These are phyloP conservation scores for Leptatherina wallacei DNA, from an alignment of 2,797 vertebrate genomes.

Conservation along the genomic window DNA sequence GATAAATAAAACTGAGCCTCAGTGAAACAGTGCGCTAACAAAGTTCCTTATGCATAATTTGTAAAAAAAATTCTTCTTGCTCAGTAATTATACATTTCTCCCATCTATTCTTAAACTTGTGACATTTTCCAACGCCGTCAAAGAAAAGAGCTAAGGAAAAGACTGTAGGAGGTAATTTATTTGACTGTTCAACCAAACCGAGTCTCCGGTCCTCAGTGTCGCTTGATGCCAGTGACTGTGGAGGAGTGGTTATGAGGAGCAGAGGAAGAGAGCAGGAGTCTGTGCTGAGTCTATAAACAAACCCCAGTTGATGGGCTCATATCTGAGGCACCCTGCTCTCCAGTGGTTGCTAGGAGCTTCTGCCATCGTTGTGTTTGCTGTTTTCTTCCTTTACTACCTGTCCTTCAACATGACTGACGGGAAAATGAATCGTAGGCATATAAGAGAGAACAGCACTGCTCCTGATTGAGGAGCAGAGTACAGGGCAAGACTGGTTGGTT, in stretches of 20 bases:
- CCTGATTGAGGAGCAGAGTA: too few species aligned
- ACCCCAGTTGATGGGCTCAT: constrained; percentile 3
- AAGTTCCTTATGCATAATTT: too few species aligned
- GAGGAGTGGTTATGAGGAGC: background rate
- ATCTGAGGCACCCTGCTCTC: background rate
- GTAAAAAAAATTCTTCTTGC: too few species aligned
- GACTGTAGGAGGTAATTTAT: background rate
- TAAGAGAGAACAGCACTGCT: background rate
- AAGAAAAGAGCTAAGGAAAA: background rate
- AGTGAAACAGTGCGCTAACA: background rate
- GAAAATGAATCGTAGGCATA: background rate
- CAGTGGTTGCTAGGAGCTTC: background rate
- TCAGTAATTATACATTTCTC: too few species aligned
- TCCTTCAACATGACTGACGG: background rate
- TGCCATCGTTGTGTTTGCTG: background rate
- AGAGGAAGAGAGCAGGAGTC: background rate
- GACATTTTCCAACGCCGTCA: too few species aligned
- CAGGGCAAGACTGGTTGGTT: too few species aligned
- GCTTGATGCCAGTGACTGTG: background rate
- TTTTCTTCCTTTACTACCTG: background rate
- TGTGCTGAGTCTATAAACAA: constrained; percentile 10
- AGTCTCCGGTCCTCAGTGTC: background rate
- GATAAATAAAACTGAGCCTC: background rate
- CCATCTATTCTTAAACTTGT: too few species aligned
- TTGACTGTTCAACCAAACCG: background rate